Base-by-base conservation (phyloP, 2,113 vertebrate genomes). In the Atractosteus spatula region DNA sequence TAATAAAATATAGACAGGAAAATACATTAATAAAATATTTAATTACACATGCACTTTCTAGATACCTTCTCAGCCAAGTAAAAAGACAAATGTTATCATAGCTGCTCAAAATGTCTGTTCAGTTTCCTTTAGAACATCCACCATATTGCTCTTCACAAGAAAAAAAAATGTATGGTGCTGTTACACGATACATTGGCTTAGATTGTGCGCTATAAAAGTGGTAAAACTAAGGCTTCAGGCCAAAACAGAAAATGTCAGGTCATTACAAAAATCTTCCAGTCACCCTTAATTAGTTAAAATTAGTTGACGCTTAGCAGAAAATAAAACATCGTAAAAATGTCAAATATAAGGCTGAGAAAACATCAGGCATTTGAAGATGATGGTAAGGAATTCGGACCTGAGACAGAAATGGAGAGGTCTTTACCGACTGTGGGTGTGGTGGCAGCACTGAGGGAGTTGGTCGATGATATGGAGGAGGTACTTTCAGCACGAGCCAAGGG, bases 371-470 rank as follows among this genome's bases (percentile, higher is more conserved):
- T 63, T 51, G 47, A 70, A 71, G 45, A 63, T 43, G 74, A n/a
- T 0, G 64, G 71, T 64, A 76, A 79, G 71, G 47, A 74, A 43
- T 41, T 14, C 16, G 55, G 82, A 93, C 91, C 91, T 89, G 91
- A 79, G 63, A 87, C 74, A 74, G 88, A 84, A 45, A 90, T 71
- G 82, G 82, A 85, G 4, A 92, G 87, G 70, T 90, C 89, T 89
- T 94, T 94, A 89, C 96, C 97, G 55, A 99, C 92, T 69, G 97
- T 99, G 41, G 97, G 97, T 61, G 97, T 99, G 78, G 97, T 98
- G 1, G 97, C 97, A 43, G 97, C 94, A 0, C 97, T 99, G 86
- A 96, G 86, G 56, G 96, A 96, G 61, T 95, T 98, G 83, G 97
- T 89, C 51, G 97, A 99, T 11, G 97, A 98, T 68, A 98, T 96